Conservation (phyloP, 1,140 invertebrate genomes). For the Whitmania pigra region DNA sequence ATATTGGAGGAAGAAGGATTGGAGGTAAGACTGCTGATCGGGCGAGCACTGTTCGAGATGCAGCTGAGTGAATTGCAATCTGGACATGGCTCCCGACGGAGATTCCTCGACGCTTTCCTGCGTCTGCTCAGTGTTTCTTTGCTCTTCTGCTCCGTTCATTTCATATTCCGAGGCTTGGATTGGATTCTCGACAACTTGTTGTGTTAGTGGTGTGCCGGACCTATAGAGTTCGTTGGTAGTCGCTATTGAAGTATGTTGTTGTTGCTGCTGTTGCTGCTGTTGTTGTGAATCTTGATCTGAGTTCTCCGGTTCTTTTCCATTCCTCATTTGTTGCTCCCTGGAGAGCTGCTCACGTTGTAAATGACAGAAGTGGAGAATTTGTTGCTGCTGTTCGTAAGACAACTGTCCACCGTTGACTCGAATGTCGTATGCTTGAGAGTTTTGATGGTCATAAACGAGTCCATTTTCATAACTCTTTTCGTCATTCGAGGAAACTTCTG, state of each 20-base stretch:
- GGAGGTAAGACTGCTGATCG: not conserved
- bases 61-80: not conserved
- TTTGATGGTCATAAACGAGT: not conserved
- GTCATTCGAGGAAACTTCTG: not conserved
- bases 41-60: not conserved
- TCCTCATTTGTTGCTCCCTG: not conserved
- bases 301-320: not conserved
- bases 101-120: not conserved
- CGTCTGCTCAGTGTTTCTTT: not conserved
- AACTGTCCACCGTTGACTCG: not conserved
- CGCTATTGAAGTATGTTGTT: not conserved
- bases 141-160: not conserved
- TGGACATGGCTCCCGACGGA: too few relatives aligned
- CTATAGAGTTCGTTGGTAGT: not conserved
- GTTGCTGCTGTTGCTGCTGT: conserved; percentile 9
- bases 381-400: conserved; percentile 14
- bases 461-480: not conserved
- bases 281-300: not conserved
- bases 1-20: not conserved
- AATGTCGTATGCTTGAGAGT: not conserved
- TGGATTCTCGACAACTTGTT: not conserved
- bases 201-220: not conserved
- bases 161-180: not conserved
- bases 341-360: not conserved
- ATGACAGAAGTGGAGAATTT: not conserved